Evolutionary conservation across 1,140 invertebrate species (phyloP).

Genomic region (Papilio polytes): DNA sequence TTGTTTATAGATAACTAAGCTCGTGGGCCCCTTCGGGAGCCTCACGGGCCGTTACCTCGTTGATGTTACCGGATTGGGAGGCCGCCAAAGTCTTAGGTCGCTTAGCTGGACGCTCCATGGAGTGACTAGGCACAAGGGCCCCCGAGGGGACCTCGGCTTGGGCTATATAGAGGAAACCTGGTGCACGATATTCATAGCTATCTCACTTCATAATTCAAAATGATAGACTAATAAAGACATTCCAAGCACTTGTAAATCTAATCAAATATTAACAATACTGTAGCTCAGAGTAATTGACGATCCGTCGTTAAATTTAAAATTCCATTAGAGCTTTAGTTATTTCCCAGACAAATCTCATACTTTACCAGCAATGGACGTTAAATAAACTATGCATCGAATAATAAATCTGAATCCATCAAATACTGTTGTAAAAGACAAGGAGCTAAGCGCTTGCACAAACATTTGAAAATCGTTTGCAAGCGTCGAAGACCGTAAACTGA

Average conservation of each 20-base stretch:
- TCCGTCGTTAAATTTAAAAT: conserved; percentile 34
- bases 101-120: too few relatives aligned
- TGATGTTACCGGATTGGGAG: too few relatives aligned
- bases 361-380: neutral
- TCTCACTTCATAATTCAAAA: neutral
- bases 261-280: conserved; percentile 11
- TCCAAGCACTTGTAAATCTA: neutral
- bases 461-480: neutral
- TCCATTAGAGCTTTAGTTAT: conserved; percentile 24
- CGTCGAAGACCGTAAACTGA: too few relatives aligned
- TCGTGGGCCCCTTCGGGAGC: too few relatives aligned
- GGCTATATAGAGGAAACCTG: too few relatives aligned
- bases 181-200: neutral
- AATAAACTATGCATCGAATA: conserved; percentile 15
- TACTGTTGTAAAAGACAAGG: conserved; percentile 5
- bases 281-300: neutral
- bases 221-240: neutral
- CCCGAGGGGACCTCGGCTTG: too few relatives aligned
- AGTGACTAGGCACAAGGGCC: too few relatives aligned
- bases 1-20: too few relatives aligned
- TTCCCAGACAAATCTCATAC: conserved; percentile 16
- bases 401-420: neutral
- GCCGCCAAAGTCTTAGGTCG: too few relatives aligned
- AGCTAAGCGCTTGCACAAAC: neutral
- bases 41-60: too few relatives aligned